phyloP scores from a whole-genome alignment of 2,888 invertebrate genomes.

The Bombyx huttoni region DNA sequence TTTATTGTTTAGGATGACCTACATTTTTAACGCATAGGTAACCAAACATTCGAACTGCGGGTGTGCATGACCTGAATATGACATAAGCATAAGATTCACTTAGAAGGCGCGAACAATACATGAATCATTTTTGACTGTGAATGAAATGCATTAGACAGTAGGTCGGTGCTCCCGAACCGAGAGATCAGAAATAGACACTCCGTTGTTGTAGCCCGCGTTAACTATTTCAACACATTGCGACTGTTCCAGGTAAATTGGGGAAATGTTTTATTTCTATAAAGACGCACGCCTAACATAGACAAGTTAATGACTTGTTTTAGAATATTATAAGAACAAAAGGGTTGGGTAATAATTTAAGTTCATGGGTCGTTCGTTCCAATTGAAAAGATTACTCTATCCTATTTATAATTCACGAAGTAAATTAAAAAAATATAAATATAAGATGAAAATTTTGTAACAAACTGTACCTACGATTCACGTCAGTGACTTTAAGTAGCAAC shows the following conservation, averaged over 20 bases:
- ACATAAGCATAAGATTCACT: conserved; percentile 23
- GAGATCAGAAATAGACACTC: conserved; percentile 33
- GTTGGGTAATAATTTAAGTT: background rate
- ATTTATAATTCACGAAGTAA: background rate
- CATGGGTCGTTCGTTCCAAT: too few species aligned
- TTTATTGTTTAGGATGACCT: background rate
- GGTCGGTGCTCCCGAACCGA: conserved; percentile 45
- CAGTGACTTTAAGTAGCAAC: background rate
- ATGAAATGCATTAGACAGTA: conserved; percentile 44
- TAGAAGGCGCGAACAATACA: conserved; percentile 49
- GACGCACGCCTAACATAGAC: conserved; percentile 1
- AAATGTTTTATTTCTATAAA: conserved; percentile 5
- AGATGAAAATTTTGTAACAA: background rate
- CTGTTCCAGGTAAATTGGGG: conserved; percentile 23
- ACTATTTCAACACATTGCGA: conserved; percentile 27
- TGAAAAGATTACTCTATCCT: background rate
- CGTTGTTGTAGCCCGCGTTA: conserved; percentile 28
- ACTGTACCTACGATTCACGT: background rate
- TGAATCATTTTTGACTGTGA: conserved; percentile 52
- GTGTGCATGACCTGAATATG: conserved; percentile 25
- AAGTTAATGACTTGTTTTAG: conserved; percentile 2
- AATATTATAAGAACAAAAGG: background rate
- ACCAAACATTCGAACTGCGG: conserved; percentile 9
- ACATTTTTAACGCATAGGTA: background rate
- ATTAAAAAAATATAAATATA: background rate